Percentiles rank a stretch among this genome's conserved stretches.
phyloP scores from a whole-genome alignment of 1,140 invertebrate species.

The Philaenus spumarius region DNA sequence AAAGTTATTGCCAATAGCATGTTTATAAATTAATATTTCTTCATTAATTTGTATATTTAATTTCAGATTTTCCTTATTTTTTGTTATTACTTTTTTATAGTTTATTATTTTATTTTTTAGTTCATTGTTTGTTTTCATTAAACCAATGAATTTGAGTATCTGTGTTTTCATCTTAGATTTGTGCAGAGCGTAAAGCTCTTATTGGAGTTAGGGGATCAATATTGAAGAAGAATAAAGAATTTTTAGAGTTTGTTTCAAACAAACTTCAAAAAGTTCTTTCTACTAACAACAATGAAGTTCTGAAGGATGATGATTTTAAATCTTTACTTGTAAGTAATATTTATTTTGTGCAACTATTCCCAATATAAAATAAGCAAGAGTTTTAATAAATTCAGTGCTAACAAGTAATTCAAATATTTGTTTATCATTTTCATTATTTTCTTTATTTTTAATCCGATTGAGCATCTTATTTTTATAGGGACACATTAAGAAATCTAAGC shows the following conservation, averaged over 20 bases:
- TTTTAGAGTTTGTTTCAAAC: neutral
- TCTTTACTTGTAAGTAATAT: conserved; percentile 1
- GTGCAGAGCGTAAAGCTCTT: neutral
- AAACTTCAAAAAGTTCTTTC: neutral
- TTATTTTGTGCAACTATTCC: no score
- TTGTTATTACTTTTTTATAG: neutral
- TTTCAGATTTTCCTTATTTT: neutral
- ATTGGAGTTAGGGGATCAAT: neutral
- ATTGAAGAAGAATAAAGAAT: neutral
- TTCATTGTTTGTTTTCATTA: neutral
- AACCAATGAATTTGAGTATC: neutral
- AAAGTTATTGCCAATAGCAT: no score
- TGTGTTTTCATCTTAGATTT: neutral
- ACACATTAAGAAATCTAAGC: neutral
- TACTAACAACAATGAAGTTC: neutral
- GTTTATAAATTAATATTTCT: no score
- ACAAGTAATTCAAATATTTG: neutral
- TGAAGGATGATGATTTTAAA: neutral
- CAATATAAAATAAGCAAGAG: neutral
- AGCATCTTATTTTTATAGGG: neutral
- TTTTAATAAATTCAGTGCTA: neutral
- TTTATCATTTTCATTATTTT: neutral
- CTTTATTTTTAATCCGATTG: neutral
- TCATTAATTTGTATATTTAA: no score
- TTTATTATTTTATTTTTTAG: conserved; percentile 16